Evolutionary conservation across 2,888 invertebrate species (phyloP).

Genomic region (Cartodere bifasciata): DNA sequence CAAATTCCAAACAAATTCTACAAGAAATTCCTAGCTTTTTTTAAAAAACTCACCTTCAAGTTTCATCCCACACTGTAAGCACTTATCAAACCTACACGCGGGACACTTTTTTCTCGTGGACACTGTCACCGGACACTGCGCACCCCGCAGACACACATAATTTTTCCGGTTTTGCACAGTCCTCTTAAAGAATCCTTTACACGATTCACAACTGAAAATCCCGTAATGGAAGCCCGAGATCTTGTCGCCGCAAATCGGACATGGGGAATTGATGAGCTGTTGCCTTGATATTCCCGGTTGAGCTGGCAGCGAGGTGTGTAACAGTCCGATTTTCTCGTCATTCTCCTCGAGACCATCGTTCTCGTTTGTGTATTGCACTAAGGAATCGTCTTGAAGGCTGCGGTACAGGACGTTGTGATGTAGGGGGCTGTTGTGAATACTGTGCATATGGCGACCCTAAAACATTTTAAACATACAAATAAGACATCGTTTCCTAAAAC

Average conservation of each 20-base stretch:
- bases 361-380: slow-evolving; percentile 24
- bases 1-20: too few relatives aligned
- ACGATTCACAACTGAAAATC: slow-evolving; percentile 94
- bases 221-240: slow-evolving; percentile 97
- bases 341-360: slow-evolving; percentile 33
- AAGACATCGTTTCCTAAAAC: too few relatives aligned
- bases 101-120: slow-evolving; percentile 94
- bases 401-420: slow-evolving; percentile 44
- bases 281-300: slow-evolving; percentile 74
- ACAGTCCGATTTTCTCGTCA: slow-evolving; percentile 39
- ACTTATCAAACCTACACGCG: slow-evolving; percentile 92
- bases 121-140: slow-evolving; percentile 83
- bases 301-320: slow-evolving; percentile 42
- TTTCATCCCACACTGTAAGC: slow-evolving; percentile 92
- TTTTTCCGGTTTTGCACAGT: slow-evolving; percentile 98
- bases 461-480: too few relatives aligned
- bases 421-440: slow-evolving; percentile 37
- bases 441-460: slow-evolving; percentile 43
- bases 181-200: slow-evolving; percentile 96
- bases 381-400: slow-evolving; percentile 35
- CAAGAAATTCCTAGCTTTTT: too few relatives aligned
- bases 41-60: slow-evolving; percentile 71
- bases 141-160: slow-evolving; percentile 84
- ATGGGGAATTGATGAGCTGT: slow-evolving; percentile 84
- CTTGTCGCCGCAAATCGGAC: slow-evolving; percentile 91